Evolutionary conservation across 1,140 invertebrate species (phyloP).

Genomic region (Tachypleus tridentatus): DNA sequence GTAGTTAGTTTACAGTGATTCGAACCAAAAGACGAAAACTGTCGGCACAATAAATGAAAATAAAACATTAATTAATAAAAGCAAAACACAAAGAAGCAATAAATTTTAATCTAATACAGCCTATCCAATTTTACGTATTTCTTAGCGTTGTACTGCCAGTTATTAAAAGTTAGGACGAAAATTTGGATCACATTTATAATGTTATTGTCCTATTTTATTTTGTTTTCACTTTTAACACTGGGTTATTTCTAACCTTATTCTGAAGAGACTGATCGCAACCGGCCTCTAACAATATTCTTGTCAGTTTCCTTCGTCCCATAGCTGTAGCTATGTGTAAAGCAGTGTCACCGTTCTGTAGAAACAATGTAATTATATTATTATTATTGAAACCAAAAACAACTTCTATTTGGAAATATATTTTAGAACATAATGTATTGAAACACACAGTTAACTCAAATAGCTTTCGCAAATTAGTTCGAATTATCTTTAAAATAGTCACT

Average conservation of each 20-base stretch:
- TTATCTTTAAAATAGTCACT: background rate
- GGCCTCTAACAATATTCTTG: conserved; percentile 75
- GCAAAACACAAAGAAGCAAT: too few relatives aligned
- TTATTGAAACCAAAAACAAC: background rate
- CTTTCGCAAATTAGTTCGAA: conserved; percentile 11
- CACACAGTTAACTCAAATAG: conserved; percentile 6
- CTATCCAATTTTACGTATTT: too few relatives aligned
- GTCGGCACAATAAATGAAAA: too few relatives aligned
- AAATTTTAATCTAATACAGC: too few relatives aligned
- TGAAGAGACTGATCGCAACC: conserved; percentile 60
- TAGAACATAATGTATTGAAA: conserved; percentile 2
- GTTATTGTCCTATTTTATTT: background rate
- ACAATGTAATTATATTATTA: conserved; percentile 13
- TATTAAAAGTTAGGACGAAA: conserved; percentile 1
- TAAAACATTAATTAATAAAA: too few relatives aligned
- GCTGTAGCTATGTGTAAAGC: conserved; percentile 85
- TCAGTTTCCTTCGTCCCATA: conserved; percentile 82
- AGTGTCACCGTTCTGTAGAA: conserved; percentile 74
- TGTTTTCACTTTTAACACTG: background rate
- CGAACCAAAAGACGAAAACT: too few relatives aligned
- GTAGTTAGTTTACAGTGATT: too few relatives aligned
- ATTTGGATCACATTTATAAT: background rate
- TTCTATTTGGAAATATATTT: conserved; percentile 1
- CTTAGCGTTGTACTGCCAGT: background rate
- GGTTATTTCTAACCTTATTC: conserved; percentile 52